Conservation (phyloP, 2,888 invertebrate genomes). For the Azorinus chamasolen region DNA sequence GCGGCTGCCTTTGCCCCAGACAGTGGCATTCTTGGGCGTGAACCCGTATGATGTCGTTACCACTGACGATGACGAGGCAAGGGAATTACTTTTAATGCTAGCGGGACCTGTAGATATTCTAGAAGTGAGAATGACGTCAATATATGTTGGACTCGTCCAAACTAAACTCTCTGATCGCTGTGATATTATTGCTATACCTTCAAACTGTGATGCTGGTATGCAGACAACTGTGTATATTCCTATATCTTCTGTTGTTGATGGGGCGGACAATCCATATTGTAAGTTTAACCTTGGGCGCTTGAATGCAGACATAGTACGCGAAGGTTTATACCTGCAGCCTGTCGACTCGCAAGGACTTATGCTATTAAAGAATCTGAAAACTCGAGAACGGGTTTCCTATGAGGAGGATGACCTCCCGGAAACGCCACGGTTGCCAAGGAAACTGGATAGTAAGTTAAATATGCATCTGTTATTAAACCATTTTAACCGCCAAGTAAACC, state of each 20-base stretch:
- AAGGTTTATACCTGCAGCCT: no score
- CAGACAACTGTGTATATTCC: slow-evolving; percentile 29
- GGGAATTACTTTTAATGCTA: slow-evolving; percentile 48
- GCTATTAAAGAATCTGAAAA: no score
- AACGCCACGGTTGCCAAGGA: slow-evolving; percentile 28
- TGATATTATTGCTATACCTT: slow-evolving; percentile 39
- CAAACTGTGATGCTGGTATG: slow-evolving; percentile 14
- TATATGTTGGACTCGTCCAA: slow-evolving; percentile 36
- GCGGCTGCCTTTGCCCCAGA: slow-evolving; percentile 49
- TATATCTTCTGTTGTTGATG: slow-evolving; percentile 8
- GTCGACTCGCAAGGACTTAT: no score
- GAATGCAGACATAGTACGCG: no score
- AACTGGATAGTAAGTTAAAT: slow-evolving; percentile 11
- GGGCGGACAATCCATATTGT: no score
- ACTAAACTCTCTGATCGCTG: slow-evolving; percentile 3
- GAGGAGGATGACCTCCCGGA: slow-evolving; percentile 21
- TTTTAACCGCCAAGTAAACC: no score
- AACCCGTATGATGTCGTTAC: slow-evolving; percentile 53
- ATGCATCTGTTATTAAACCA: neutral
- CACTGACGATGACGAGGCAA: slow-evolving; percentile 43
- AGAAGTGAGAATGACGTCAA: slow-evolving; percentile 23
- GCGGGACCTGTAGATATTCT: slow-evolving; percentile 49
- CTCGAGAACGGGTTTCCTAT: neutral
- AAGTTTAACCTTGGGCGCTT: no score
- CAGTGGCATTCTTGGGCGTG: slow-evolving; percentile 41